phyloP scores from a whole-genome alignment of 2,888 invertebrate genomes.

The Diloba caeruleocephala region DNA sequence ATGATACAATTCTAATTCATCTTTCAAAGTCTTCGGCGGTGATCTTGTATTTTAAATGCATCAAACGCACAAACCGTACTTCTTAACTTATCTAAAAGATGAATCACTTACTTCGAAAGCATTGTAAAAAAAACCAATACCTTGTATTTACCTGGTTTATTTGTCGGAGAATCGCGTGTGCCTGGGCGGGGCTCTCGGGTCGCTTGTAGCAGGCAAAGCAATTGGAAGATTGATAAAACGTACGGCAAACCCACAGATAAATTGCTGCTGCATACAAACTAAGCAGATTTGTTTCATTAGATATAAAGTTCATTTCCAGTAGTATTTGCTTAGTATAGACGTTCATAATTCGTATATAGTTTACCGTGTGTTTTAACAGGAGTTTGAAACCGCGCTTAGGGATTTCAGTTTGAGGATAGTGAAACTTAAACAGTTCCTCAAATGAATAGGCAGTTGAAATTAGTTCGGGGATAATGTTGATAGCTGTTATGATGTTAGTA shows the following conservation, averaged over 20 bases:
- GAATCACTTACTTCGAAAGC: slow-evolving; percentile 31
- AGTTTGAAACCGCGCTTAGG: slow-evolving; percentile 38
- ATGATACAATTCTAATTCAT: too few relatives aligned
- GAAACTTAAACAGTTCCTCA: slow-evolving; percentile 47
- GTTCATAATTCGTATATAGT: slow-evolving; percentile 9
- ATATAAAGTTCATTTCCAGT: slow-evolving; percentile 55
- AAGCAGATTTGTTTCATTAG: slow-evolving; percentile 60
- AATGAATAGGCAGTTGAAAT: slow-evolving; percentile 42
- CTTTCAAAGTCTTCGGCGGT: too few relatives aligned
- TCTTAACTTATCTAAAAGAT: slow-evolving; percentile 16
- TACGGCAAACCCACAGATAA: slow-evolving; percentile 61
- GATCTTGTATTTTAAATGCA: too few relatives aligned
- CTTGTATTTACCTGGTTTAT: slow-evolving; percentile 31
- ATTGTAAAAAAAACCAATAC: slow-evolving; percentile 39
- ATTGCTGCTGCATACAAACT: slow-evolving; percentile 63
- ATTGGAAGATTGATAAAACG: slow-evolving; percentile 75
- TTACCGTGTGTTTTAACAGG: slow-evolving; percentile 32
- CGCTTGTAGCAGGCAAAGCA: slow-evolving; percentile 57
- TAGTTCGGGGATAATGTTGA: slow-evolving; percentile 39
- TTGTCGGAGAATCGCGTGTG: slow-evolving; percentile 61
- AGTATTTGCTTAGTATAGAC: slow-evolving; percentile 34
- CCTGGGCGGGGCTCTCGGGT: slow-evolving; percentile 58
- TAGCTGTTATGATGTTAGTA: slow-evolving; percentile 31
- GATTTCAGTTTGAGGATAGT: slow-evolving; percentile 36
- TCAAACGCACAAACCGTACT: slow-evolving; percentile 15